These are phyloP conservation scores for Gonocerus acuteangulatus DNA, from an alignment of 2,888 invertebrate species.

Conservation along the genomic window DNA sequence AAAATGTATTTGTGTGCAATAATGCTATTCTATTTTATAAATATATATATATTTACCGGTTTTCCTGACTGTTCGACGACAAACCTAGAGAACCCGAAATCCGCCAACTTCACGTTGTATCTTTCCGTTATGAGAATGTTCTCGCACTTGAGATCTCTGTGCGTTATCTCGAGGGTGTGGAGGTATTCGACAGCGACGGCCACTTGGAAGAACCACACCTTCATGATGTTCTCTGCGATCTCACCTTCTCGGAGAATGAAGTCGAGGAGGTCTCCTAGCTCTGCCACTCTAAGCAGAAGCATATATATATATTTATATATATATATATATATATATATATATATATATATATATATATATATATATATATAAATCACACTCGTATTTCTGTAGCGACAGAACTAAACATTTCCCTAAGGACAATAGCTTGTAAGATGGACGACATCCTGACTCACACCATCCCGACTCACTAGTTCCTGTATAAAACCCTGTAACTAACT, in stretches of 20 bases:
- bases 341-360: too few relatives aligned
- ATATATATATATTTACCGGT: neutral
- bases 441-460: too few relatives aligned
- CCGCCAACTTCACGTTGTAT: constrained; percentile 70
- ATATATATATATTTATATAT: too few relatives aligned
- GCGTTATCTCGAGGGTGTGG: constrained; percentile 65
- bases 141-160: constrained; percentile 77
- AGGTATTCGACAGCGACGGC: constrained; percentile 60
- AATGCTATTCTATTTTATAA: too few relatives aligned
- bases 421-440: too few relatives aligned
- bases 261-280: constrained; percentile 70
- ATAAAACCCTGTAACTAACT: too few relatives aligned
- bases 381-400: too few relatives aligned
- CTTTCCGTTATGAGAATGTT: constrained; percentile 64
- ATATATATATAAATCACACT: too few relatives aligned
- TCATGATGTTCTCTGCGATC: constrained; percentile 57
- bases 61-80: constrained; percentile 16
- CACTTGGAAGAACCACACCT: constrained; percentile 65
- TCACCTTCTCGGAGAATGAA: constrained; percentile 61
- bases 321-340: too few relatives aligned
- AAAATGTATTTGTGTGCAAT: too few relatives aligned
- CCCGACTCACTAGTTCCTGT: too few relatives aligned
- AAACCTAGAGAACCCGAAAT: constrained; percentile 68
- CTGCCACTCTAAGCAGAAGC: constrained; percentile 47
- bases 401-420: too few relatives aligned